phyloP scores from a whole-genome alignment of 2,888 invertebrate species.

The Agrochola circellaris region DNA sequence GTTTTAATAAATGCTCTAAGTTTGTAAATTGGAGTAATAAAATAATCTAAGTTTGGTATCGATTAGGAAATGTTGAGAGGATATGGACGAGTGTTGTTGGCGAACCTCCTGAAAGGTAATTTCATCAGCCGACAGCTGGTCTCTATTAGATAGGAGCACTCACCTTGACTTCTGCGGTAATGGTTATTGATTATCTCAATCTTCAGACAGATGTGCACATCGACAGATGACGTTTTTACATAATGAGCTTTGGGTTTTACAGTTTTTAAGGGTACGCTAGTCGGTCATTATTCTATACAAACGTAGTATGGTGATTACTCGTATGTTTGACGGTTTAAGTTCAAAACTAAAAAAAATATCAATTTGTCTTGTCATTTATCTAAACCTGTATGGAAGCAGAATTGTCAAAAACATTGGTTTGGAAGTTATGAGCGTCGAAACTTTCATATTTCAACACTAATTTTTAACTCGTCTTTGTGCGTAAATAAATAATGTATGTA shows the following conservation, averaged over 20 bases:
- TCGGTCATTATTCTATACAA: too few species aligned
- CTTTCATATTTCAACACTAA: too few species aligned
- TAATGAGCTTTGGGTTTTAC: background rate
- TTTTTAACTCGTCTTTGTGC: too few species aligned
- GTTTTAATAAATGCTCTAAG: constrained; percentile 19
- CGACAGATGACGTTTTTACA: constrained; percentile 3
- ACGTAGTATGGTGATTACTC: too few species aligned
- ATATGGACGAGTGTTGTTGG: constrained; percentile 10
- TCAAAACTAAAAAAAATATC: too few species aligned
- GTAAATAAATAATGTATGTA: too few species aligned
- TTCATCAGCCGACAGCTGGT: constrained; percentile 33
- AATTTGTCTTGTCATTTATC: too few species aligned
- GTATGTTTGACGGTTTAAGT: too few species aligned
- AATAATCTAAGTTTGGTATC: constrained; percentile 34
- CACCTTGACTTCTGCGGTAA: constrained; percentile 39
- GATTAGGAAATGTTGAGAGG: constrained; percentile 34
- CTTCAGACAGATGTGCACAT: constrained; percentile 32
- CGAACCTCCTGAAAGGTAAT: constrained; percentile 42
- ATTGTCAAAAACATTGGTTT: too few species aligned
- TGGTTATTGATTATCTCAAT: constrained; percentile 39
- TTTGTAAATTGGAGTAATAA: constrained; percentile 42
- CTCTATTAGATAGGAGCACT: constrained; percentile 29
- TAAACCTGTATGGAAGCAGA: too few species aligned
- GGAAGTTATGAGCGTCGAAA: too few species aligned
- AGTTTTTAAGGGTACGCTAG: background rate